Conservation (phyloP, 2,113 vertebrate genomes). For the Anguilla rostrata region DNA sequence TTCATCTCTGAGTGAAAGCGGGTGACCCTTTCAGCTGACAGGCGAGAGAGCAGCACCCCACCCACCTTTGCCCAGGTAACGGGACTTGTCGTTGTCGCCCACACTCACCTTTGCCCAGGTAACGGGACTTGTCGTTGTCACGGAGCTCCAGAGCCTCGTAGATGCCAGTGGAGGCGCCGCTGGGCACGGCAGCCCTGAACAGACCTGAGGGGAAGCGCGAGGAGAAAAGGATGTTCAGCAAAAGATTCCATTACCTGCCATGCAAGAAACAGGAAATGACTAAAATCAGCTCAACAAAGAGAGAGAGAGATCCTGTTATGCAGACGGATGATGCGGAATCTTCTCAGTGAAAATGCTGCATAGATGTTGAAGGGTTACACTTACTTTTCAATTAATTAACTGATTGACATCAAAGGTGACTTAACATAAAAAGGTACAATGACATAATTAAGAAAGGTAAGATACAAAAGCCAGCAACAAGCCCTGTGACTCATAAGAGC, state of each 20-base stretch:
- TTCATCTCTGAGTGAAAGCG: too few relatives aligned
- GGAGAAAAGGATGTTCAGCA: neutral
- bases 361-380: neutral
- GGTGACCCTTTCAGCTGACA: neutral
- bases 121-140: conserved; percentile 93
- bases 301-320: neutral
- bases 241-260: neutral
- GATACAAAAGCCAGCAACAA: too few relatives aligned
- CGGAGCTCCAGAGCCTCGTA: conserved; percentile 95
- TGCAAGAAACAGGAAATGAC: neutral
- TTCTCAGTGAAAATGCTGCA: too few relatives aligned
- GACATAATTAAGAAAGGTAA: too few relatives aligned
- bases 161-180: conserved; percentile 93
- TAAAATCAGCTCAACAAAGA: neutral
- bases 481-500: too few relatives aligned
- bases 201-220: conserved; percentile 69
- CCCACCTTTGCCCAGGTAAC: conserved; percentile 91
- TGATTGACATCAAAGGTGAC: neutral
- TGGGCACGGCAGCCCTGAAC: conserved; percentile 93
- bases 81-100: conserved; percentile 91
- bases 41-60: neutral
- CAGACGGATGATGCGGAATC: neutral
- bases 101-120: conserved; percentile 86
- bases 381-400: neutral
- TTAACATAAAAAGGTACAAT: too few relatives aligned